Evolutionary conservation across 2,888 invertebrate genomes (phyloP).

Genomic region (Drosophila siamana): DNA sequence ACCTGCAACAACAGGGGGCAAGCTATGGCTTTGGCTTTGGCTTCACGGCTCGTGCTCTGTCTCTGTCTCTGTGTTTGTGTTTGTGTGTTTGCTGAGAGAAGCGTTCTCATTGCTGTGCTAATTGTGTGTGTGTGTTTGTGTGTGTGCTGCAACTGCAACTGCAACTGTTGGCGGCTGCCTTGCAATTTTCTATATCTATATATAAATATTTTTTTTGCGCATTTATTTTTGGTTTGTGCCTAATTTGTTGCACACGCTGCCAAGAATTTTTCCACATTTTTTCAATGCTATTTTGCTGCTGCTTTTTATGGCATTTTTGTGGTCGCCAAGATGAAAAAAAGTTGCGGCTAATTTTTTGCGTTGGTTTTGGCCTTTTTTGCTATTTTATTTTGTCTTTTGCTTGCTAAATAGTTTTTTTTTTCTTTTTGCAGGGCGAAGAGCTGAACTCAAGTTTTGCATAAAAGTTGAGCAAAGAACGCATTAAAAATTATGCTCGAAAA

Average conservation of each 20-base stretch:
- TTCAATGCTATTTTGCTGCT: conserved; percentile 23
- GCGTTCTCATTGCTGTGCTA: conserved; percentile 69
- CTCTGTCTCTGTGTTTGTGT: conserved; percentile 19
- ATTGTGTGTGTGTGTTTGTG: conserved; percentile 43
- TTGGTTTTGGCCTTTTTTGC: background rate
- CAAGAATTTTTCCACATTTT: conserved; percentile 40
- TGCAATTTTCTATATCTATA: conserved; percentile 24
- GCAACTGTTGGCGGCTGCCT: conserved; percentile 24
- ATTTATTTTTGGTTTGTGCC: conserved; percentile 64
- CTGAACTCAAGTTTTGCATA: no score
- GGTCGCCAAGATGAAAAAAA: conserved; percentile 26
- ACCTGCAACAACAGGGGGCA: conserved; percentile 44
- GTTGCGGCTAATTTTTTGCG: conserved; percentile 9
- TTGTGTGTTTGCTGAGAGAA: conserved; percentile 40
- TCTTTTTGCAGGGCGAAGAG: background rate
- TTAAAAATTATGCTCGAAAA: background rate
- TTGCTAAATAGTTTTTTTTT: conserved; percentile 2
- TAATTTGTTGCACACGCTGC: conserved; percentile 64
- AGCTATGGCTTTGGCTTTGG: conserved; percentile 10
- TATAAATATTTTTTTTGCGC: conserved; percentile 38
- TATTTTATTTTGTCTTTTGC: background rate
- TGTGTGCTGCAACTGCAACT: conserved; percentile 25
- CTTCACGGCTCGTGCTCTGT: conserved; percentile 56
- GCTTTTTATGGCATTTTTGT: conserved; percentile 62
- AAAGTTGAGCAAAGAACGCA: background rate